phyloP scores from a whole-genome alignment of 1,140 invertebrate genomes.

The Philaenus spumarius region DNA sequence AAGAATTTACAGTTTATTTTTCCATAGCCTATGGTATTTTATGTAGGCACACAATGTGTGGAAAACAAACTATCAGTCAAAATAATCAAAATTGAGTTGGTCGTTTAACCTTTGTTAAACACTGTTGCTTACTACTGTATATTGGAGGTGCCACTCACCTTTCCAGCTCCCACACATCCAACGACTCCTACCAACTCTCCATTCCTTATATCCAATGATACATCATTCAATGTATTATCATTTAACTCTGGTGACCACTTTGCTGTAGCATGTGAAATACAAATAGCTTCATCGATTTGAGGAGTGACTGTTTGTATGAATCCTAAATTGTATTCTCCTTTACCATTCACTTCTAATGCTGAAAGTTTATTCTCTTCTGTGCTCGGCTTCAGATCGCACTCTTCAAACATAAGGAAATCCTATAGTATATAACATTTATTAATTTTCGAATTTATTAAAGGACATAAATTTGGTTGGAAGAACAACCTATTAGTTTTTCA shows the following conservation, averaged over 20 bases:
- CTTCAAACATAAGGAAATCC: conserved; percentile 31
- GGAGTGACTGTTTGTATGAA: neutral
- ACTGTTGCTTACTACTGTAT: too few species aligned
- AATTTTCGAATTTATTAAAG: neutral
- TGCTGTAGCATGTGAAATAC: conserved; percentile 45
- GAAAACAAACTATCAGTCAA: too few species aligned
- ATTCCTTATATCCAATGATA: conserved; percentile 49
- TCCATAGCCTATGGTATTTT: too few species aligned
- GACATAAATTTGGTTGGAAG: too few species aligned
- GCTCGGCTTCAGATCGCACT: conserved; percentile 47
- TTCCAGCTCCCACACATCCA: conserved; percentile 71
- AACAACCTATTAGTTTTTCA: too few species aligned
- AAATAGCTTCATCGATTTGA: neutral
- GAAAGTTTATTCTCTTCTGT: neutral
- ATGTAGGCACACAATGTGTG: too few species aligned
- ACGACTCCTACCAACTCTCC: conserved; percentile 65
- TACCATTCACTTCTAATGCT: neutral
- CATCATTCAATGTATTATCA: conserved; percentile 51
- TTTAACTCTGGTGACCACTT: conserved; percentile 53
- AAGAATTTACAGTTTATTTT: too few species aligned
- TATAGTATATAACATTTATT: neutral
- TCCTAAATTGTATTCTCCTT: neutral
- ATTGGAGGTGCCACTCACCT: too few species aligned
- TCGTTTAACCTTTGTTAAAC: too few species aligned
- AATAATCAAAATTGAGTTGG: too few species aligned